Evolutionary conservation across 2,797 vertebrate genomes (phyloP).

Genomic region (Channa striata): DNA sequence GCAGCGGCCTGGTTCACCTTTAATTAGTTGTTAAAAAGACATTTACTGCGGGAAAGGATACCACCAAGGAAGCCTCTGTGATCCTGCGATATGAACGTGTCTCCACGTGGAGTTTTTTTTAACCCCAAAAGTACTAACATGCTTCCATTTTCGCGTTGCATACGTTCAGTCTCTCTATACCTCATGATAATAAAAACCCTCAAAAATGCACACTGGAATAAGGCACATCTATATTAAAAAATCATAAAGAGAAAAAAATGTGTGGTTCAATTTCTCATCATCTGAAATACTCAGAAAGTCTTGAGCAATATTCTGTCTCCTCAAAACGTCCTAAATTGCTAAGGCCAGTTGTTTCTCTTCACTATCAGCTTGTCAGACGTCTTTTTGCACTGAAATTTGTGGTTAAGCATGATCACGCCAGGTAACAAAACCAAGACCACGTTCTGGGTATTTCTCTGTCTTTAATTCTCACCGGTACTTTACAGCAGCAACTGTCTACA

Average conservation of each 20-base stretch:
- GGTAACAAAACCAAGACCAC: slow-evolving; percentile 27
- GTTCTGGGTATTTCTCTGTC: slow-evolving; percentile 45
- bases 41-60: slow-evolving; percentile 77
- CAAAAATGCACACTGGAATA: not conserved
- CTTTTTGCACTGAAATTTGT: slow-evolving; percentile 21
- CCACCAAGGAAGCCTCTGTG: slow-evolving; percentile 61
- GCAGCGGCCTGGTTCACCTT: slow-evolving; percentile 71
- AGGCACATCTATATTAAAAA: not conserved
- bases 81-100: slow-evolving; percentile 20
- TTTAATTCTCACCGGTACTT: slow-evolving; percentile 21
- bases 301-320: slow-evolving; percentile 21
- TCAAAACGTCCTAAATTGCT: slow-evolving; percentile 18
- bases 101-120: not conserved
- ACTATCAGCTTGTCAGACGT: slow-evolving; percentile 15
- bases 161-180: slow-evolving; percentile 15
- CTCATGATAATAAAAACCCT: slow-evolving; percentile 4
- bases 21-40: slow-evolving; percentile 82
- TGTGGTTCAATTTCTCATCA: slow-evolving; percentile 18
- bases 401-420: slow-evolving; percentile 39
- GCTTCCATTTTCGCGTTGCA: slow-evolving; percentile 2
- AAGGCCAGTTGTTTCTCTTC: slow-evolving; percentile 29
- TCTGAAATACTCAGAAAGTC: slow-evolving; percentile 4
- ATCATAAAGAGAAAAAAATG: slow-evolving; percentile 6
- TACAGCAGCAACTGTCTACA: slow-evolving; percentile 33
- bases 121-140: not conserved